These are phyloP conservation scores for Microcebus griseorufus DNA, from an alignment of 2,113 vertebrate genomes.

Conservation along the genomic window DNA sequence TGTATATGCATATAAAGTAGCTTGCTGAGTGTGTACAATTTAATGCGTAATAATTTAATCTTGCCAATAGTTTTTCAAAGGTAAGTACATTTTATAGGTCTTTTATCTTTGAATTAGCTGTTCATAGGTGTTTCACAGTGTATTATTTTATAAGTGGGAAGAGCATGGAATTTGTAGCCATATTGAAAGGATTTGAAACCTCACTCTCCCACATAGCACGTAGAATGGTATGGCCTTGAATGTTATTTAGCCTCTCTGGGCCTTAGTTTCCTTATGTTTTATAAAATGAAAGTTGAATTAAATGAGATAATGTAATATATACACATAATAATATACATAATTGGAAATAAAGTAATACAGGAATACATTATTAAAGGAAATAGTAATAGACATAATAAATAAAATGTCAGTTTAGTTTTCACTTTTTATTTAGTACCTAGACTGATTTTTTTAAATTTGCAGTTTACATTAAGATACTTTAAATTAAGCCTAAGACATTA, in stretches of 20 bases:
- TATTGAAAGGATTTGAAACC: neutral
- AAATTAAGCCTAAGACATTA: neutral
- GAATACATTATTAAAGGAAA: neutral
- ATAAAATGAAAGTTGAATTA: conserved; percentile 25
- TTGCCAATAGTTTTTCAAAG: conserved; percentile 58
- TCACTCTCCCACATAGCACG: neutral
- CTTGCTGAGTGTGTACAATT: conserved; percentile 37
- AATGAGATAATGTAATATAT: neutral
- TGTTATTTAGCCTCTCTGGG: conserved; percentile 47
- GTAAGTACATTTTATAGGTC: conserved; percentile 66
- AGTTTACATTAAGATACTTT: neutral
- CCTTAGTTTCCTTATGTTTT: conserved; percentile 50
- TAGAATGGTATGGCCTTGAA: neutral
- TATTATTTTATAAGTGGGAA: neutral
- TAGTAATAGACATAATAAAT: neutral
- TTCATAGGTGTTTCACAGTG: neutral
- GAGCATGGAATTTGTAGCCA: neutral
- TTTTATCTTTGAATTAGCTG: conserved; percentile 43
- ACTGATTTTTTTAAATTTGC: conserved; percentile 32
- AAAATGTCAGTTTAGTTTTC: neutral
- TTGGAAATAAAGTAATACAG: neutral
- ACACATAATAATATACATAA: neutral
- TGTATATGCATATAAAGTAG: conserved; percentile 44
- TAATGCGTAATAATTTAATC: conserved; percentile 47
- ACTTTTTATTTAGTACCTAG: conserved; percentile 22